Base-by-base conservation (phyloP, 2,888 invertebrate genomes). In the Acronicta aceris region DNA sequence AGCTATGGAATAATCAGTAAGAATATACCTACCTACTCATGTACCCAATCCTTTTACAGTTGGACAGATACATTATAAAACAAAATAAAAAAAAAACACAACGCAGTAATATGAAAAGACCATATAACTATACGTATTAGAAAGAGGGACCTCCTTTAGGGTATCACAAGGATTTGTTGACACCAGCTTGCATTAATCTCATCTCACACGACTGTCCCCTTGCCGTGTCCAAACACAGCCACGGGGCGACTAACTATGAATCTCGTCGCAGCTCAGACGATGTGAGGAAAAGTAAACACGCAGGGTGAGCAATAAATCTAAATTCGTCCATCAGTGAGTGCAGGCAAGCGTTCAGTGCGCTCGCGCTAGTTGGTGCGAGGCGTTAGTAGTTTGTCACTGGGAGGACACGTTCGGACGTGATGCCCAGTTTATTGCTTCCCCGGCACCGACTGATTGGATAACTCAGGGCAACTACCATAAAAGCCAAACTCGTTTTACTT, bases 361-460 rank as follows among this genome's bases (percentile, higher is more conserved):
- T 71, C 65, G 73, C 62, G 59, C 74, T 73, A 74, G 79, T 72
- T 77, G 68, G 76, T 62, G 71, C 59, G 58, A 40, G 65, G 67
- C 68, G 69, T 73, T 77, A 78, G 85, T 81, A 83, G 83, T 84
- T 84, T 84, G 83, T 84, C 85, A 85, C 78, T 62, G 54, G 61
- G 73, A 79, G 77, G 86, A 86, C 86, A 88, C 85, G 88, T 82
- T 79, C 81, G 84, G 74, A 88, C 87, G 89, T 91, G 91, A 89
- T 86, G 82, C 73, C 82, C 86, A 83, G 85, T 90, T 90, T 90
- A 91, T 90, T 89, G 88, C 88, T 81, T 76, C 75, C 79, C 83
- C 78, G 81, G 82, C 78, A 81, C 74, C 75, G 83, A 82, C 84
- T 89, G 89, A 89, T 89, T 90, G 88, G 88, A 84, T 83, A 85